Evolutionary conservation across 2,888 invertebrate genomes (phyloP), one percentile per base, ranked within the genome.

Genomic region (Cecidostiba fungosa): DNA sequence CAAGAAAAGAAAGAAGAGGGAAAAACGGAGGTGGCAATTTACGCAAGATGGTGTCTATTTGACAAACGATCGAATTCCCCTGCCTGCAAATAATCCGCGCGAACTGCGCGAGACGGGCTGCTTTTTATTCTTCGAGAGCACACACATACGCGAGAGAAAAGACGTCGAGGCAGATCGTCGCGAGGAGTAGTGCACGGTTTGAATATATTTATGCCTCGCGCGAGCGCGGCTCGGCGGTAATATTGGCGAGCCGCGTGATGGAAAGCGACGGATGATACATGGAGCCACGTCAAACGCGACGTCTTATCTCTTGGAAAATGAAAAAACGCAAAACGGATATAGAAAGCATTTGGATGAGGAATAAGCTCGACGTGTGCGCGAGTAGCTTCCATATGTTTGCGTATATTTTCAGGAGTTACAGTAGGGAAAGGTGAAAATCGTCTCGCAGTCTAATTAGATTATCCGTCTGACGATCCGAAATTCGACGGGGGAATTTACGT

Each of bases 51-150:
- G 90, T 91, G 91, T 92, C 90, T 92, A 90, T 91, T 92, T 92
- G 92, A 93, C 91, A 92, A 93, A 93, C 92, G 92, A 92, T 93
- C 92, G 90, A 91, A 92, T 91, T 91, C 90, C 90, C 91, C 90
- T 86, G 54, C 81, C 86, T 78, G 84, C 36, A 82, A 88, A 88
- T 87, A 89, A 88, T 87, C 86, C 82, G 78, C 77, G 77, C 82
- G 81, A 79, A 39, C 77, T n/a, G 47, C 84, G 81, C 80, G 83
- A 74, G 87, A 80, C 87, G 79, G 72, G 72, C 23, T 32, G 74
- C 43, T 79, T 80, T 83, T 83, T 76, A 73, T 83, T 86, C 78
- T 78, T 70, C 69, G 36, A 19, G 43, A 74, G 69, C 62, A 50
- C 81, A 80, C 23, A 8, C 85, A 78, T 69, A 72, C 62, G 62